phyloP scores from a whole-genome alignment of 2,888 invertebrate genomes.

The Agapostemon virescens region DNA sequence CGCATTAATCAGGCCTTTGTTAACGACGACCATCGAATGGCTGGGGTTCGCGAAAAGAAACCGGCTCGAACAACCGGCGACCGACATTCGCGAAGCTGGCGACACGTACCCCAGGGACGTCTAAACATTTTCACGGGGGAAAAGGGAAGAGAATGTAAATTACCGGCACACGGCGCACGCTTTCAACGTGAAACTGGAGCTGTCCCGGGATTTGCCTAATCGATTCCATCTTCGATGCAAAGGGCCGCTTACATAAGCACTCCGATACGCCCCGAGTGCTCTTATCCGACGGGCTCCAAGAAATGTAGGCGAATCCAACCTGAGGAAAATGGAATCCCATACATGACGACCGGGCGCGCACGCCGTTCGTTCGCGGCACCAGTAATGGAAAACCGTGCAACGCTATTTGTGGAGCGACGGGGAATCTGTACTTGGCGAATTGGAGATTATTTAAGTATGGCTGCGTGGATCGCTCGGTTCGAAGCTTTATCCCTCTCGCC shows the following conservation, averaged over 20 bases:
- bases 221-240: slow-evolving; percentile 28
- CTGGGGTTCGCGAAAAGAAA: slow-evolving; percentile 17
- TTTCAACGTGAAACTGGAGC: slow-evolving; percentile 16
- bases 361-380: neutral
- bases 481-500: neutral
- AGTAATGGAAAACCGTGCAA: slow-evolving; percentile 13
- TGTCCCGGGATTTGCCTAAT: slow-evolving; percentile 16
- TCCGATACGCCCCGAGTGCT: slow-evolving; percentile 9
- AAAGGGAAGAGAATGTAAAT: slow-evolving; percentile 15
- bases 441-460: slow-evolving; percentile 6
- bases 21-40: slow-evolving; percentile 8
- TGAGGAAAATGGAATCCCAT: slow-evolving; percentile 15
- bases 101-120: neutral
- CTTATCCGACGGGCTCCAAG: slow-evolving; percentile 7
- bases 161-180: slow-evolving; percentile 4
- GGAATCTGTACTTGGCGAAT: slow-evolving; percentile 11
- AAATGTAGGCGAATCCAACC: slow-evolving; percentile 14
- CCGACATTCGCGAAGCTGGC: slow-evolving; percentile 30
- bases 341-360: neutral
- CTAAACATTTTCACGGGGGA: slow-evolving; percentile 11
- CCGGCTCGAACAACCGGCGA: slow-evolving; percentile 19
- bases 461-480: neutral
- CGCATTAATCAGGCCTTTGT: slow-evolving; percentile 8
- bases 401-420: slow-evolving; percentile 4
- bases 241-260: slow-evolving; percentile 18